Base-by-base conservation (phyloP, 2,113 vertebrate species). In the Aix galericulata region DNA sequence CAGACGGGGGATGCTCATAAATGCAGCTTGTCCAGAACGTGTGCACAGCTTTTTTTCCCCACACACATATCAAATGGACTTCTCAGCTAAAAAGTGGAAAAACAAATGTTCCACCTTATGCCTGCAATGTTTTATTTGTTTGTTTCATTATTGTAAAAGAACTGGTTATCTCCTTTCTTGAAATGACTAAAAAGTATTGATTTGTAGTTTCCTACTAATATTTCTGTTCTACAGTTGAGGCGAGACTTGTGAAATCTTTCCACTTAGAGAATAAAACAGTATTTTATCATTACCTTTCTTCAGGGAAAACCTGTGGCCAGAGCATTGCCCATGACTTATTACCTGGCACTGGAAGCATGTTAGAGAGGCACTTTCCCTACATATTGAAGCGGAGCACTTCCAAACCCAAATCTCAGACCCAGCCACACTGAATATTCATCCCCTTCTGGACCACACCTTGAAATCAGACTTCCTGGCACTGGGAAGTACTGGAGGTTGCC, bases 1-100 rank as follows among this genome's bases (percentile, higher is more conserved):
- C 89, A 91, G 59, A 17, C 34, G 1, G 67, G 58, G 55, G 89
- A 92, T 86, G 93, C 91, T 95, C 89, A 76, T 23, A 69, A 50
- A 56, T 25, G 36, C 55, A 89, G 50, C 55, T 32, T 2, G 55
- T 25, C 75, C 92, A 90, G 66, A 64, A 38, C 4, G 10, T 1
- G 5, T 22, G 42, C 52, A 17, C 0, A 0, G 29, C 52, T 53
- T 17, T 69, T 73, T 42, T 48, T 42, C 46, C 48, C 56, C 69
- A 22, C 58, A 46, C 72, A 6, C 27, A 2, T 27, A 44, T 36
- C 11, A 93, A 89, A 71, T 21, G 29, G 59, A 34, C 32, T 94
- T 86, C 27, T 50, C 56, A 9, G 17, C 63, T 76, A 79, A 18
- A 53, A 59, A 86, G 44, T n/a, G 36, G 67, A 71, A 95, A 94